Evolutionary conservation across 2,888 invertebrate species (phyloP), one percentile per base, ranked within the genome.

Genomic region (Altica lythri): DNA sequence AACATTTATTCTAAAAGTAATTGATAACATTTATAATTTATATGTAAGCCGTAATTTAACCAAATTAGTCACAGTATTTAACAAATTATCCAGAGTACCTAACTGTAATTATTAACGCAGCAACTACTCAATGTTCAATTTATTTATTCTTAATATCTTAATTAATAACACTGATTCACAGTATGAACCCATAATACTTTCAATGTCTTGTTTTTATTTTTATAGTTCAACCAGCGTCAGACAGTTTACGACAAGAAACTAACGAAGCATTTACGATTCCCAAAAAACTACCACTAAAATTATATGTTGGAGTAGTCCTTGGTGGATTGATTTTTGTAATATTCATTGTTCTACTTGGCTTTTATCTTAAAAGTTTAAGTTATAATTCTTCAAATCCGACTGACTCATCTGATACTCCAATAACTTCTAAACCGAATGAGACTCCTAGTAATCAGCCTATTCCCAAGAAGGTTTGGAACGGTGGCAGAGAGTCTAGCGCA

Each of bases 151-250:
- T n/a, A n/a, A n/a, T n/a, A n/a, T n/a, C n/a, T n/a, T n/a, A n/a
- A n/a, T n/a, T n/a, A n/a, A 25, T n/a, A 29, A 29, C 29, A 8
- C 10, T n/a, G 3, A 3, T 29, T 29, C 3, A 10, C 10, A 29
- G 29, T 29, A 29, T n/a, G 29, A n/a, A n/a, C n/a, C n/a, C n/a
- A n/a, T 19, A 5, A 8, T n/a, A 27, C 4, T 27, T 27, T 27
- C 30, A 30, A 12, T 9, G 13, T 30, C 5, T 37, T 17, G 37
- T 46, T 47, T 27, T 18, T 49, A 8, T 49, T 49, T 40, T 49
- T 49, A 49, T 49, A 49, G 49, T 18, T 32, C 40, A 40, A 9
- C 12, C 40, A 14, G 3, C 42, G 6, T 8, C 22, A 40, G 40
- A 40, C 10, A 49, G 19, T 22, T 14, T 22, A 9, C 49, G 42